Conservation (phyloP, 1,140 invertebrate species). For the Helicorthomorpha holstii region DNA sequence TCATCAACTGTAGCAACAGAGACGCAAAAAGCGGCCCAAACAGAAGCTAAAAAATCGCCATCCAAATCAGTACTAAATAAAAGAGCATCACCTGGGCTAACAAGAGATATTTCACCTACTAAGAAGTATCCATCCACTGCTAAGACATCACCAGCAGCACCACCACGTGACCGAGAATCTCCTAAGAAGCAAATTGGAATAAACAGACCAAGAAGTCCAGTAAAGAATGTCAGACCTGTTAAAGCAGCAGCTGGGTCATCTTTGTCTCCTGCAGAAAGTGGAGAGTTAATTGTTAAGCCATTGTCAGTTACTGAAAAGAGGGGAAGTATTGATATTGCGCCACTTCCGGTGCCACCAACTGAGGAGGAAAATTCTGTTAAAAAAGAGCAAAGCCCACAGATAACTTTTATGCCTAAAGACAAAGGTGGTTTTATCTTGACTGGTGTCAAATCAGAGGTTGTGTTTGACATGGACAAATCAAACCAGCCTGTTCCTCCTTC, state of each 20-base stretch:
- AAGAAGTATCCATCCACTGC: neutral
- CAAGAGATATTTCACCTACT: neutral
- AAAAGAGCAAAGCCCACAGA: neutral
- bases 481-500: neutral
- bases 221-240: neutral
- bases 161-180: neutral
- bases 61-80: neutral
- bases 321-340: conserved; percentile 14
- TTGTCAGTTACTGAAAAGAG: neutral
- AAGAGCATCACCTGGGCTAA: neutral
- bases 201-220: neutral
- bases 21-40: neutral
- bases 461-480: conserved; percentile 6
- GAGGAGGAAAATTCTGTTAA: conserved; percentile 1
- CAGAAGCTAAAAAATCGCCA: neutral
- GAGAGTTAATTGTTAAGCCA: neutral
- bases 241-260: neutral
- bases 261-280: neutral
- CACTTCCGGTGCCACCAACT: conserved; percentile 7
- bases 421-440: neutral
- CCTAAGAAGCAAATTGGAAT: neutral
- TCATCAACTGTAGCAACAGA: too few relatives aligned
- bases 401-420: conserved; percentile 2
- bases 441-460: conserved; percentile 6
- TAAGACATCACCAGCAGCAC: neutral